Evolutionary conservation across 1,140 invertebrate genomes (phyloP), one percentile per base, ranked within the genome.

Genomic region (Drosophila asahinai): DNA sequence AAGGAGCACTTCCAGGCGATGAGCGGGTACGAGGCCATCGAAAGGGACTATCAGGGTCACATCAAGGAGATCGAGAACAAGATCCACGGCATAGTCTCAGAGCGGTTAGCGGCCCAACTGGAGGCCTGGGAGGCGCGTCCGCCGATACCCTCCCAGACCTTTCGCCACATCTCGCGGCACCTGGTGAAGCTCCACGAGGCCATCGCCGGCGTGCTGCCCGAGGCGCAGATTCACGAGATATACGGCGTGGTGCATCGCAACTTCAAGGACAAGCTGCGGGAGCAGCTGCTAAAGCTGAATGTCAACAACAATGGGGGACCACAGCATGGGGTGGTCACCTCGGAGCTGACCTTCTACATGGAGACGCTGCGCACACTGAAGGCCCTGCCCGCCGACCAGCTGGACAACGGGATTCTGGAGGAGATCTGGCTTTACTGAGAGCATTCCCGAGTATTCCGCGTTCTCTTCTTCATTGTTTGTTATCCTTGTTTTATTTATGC

Each of bases 231-330:
- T 81, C 93, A 93, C 57, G 91, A 87, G 40, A 95, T 99, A 55
- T 99, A 99, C 92, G 95, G 95, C 63, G 95, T 95, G 83, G 96
- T 99, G 22, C 97, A 99, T 93, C 95, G 95, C 77, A 96, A 96
- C 63, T 98, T 99, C 81, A 98, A 98, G 93, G 95, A 96, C 73
- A 96, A 97, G 83, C 94, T 99, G 70, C 94, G 96, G 92, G 95
- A 98, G 80, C 97, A 98, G 86, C 93, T 99, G 63, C 83, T 95
- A 0, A 96, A 96, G 93, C 96, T 98, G 94, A 97, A 98, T 92
- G 97, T 99, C 72, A 95, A 96, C 25, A 98, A 98, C 83, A 98
- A 99, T 94, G 98, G 98, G 47, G 98, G 98, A 38, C 98, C 98
- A 1, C 97, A 99, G 91, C 98, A 99, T 93, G 98, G 98, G 52